Evolutionary conservation across 1,140 invertebrate genomes (phyloP).

Genomic region (Hylyphantes graminicola): DNA sequence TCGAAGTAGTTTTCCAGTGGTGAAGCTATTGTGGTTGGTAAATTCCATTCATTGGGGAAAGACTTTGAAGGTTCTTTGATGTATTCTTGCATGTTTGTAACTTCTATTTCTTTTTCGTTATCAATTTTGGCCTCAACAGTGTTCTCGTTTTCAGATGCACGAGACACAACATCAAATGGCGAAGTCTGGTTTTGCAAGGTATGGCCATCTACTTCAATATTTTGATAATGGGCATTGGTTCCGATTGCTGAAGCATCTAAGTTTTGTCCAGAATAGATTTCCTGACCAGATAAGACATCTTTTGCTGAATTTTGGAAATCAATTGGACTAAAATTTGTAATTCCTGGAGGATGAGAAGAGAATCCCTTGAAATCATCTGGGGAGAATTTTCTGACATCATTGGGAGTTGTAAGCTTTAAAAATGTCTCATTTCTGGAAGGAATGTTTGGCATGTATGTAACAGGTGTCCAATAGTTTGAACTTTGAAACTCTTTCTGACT

Average conservation of each 20-base stretch:
- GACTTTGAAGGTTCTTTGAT: background rate
- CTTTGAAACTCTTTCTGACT: background rate
- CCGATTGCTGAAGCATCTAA: background rate
- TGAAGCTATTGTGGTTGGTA: too few relatives aligned
- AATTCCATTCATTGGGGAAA: background rate
- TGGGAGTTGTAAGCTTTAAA: conserved; percentile 6
- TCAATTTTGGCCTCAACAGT: too few relatives aligned
- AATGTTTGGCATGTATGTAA: conserved; percentile 10
- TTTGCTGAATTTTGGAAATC: background rate
- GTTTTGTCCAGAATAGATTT: background rate
- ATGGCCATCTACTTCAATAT: background rate
- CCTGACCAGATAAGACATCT: background rate
- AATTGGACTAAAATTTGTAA: background rate
- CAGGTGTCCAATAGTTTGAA: background rate
- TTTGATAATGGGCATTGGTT: too few relatives aligned
- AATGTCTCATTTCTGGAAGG: conserved; percentile 30
- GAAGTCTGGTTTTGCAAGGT: background rate
- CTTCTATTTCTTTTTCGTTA: too few relatives aligned
- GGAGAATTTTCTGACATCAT: background rate
- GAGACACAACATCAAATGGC: background rate
- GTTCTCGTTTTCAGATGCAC: too few relatives aligned
- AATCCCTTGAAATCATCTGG: background rate
- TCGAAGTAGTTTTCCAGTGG: too few relatives aligned
- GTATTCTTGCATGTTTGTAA: background rate
- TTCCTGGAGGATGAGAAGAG: background rate